phyloP scores from a whole-genome alignment of 2,888 invertebrate species.

The Pandemis corylana region DNA sequence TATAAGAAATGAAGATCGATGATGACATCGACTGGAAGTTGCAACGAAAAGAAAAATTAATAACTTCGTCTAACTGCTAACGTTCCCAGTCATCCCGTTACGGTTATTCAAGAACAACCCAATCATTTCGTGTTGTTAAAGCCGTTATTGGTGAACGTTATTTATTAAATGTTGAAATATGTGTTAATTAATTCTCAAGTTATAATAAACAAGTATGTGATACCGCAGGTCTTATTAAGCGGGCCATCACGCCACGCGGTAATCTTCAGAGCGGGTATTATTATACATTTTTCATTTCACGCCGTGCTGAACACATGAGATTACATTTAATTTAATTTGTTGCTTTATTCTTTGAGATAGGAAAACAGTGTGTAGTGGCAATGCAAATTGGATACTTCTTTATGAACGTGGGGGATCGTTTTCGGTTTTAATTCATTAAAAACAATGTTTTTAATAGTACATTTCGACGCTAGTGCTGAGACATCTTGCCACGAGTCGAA shows the following conservation, averaged over 20 bases:
- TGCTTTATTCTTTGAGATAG: slow-evolving; percentile 33
- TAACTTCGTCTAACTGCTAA: too few relatives aligned
- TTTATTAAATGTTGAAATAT: slow-evolving; percentile 9
- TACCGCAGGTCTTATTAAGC: neutral
- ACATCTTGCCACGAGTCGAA: too few relatives aligned
- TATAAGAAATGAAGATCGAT: too few relatives aligned
- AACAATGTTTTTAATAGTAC: neutral
- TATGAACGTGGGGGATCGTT: neutral
- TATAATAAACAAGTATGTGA: slow-evolving; percentile 6
- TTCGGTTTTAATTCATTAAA: neutral
- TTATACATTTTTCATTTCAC: slow-evolving; percentile 72
- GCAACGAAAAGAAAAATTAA: too few relatives aligned
- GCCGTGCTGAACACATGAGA: slow-evolving; percentile 59
- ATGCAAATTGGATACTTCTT: neutral
- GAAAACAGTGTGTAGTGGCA: slow-evolving; percentile 7
- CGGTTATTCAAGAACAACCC: too few relatives aligned
- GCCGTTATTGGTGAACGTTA: neutral
- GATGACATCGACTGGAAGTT: too few relatives aligned
- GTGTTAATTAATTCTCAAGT: slow-evolving; percentile 15
- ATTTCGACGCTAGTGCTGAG: neutral
- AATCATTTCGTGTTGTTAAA: neutral
- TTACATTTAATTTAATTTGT: slow-evolving; percentile 62
- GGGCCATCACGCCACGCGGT: slow-evolving; percentile 7
- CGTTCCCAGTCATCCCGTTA: too few relatives aligned
- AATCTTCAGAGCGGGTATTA: slow-evolving; percentile 49